Conservation (phyloP, 2,113 vertebrate genomes). For the Isurus oxyrinchus region DNA sequence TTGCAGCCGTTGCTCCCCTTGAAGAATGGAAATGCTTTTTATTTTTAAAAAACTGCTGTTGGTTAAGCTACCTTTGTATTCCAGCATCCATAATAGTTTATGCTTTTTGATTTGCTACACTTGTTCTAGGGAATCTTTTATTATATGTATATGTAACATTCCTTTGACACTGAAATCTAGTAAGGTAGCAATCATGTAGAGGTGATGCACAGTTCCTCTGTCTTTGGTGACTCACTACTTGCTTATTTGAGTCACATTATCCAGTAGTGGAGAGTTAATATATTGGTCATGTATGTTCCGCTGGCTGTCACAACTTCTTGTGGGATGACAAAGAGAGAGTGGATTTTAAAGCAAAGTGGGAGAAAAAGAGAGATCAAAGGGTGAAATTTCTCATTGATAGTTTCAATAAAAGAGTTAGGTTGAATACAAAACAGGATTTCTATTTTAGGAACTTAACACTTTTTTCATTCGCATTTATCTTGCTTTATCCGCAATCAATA, state of each 20-base stretch:
- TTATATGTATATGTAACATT: background rate
- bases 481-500: background rate
- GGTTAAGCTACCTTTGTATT: background rate
- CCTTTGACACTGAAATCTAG: background rate
- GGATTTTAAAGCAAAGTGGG: background rate
- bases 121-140: background rate
- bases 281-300: background rate
- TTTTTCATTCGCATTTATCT: background rate
- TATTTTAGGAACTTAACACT: background rate
- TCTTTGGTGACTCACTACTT: background rate
- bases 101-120: background rate
- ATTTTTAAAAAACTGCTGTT: background rate
- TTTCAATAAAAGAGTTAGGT: background rate
- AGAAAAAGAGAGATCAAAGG: background rate
- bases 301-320: background rate
- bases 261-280: background rate
- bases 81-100: background rate
- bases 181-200: background rate
- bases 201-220: background rate
- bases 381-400: background rate
- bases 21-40: background rate
- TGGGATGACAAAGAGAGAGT: background rate
- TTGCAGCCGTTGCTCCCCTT: background rate
- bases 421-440: background rate
- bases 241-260: background rate